Conservation (phyloP, 2,888 invertebrate species). For the Cephus spinipes region DNA sequence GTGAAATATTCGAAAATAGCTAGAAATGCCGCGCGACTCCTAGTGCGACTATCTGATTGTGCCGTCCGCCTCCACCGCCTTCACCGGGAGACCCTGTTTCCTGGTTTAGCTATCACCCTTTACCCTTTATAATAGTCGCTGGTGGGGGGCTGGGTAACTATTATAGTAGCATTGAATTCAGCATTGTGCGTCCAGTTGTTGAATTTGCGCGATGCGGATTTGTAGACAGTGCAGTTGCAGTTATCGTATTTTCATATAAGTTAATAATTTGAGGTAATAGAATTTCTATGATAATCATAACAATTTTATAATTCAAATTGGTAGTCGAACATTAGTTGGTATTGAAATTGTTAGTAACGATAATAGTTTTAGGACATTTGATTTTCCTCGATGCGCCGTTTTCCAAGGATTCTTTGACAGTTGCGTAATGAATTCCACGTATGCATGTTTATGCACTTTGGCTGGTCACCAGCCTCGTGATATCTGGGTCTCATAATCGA, state of each 20-base stretch:
- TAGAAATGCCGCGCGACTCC: neutral
- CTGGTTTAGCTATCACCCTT: neutral
- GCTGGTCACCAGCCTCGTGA: slow-evolving; percentile 45
- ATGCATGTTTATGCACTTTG: slow-evolving; percentile 33
- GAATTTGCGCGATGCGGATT: neutral
- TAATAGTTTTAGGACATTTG: neutral
- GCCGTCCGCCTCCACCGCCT: neutral
- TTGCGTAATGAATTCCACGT: slow-evolving; percentile 46
- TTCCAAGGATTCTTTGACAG: slow-evolving; percentile 34
- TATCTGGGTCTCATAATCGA: slow-evolving; percentile 39
- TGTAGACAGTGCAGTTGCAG: neutral
- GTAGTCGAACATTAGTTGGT: neutral
- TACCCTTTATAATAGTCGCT: slow-evolving; percentile 23
- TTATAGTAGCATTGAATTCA: slow-evolving; percentile 51
- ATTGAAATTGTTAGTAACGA: neutral
- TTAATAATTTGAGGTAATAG: neutral
- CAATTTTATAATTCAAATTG: neutral
- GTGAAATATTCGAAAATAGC: slow-evolving; percentile 32
- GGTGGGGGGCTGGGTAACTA: slow-evolving; percentile 47
- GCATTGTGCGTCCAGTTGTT: slow-evolving; percentile 40
- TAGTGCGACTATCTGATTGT: slow-evolving; percentile 2
- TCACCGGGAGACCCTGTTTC: slow-evolving; percentile 2
- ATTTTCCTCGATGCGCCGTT: slow-evolving; percentile 28
- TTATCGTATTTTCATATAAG: neutral
- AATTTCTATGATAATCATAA: neutral